Conservation (phyloP, 2,888 invertebrate species). For the Blastobasis lacticolella region DNA sequence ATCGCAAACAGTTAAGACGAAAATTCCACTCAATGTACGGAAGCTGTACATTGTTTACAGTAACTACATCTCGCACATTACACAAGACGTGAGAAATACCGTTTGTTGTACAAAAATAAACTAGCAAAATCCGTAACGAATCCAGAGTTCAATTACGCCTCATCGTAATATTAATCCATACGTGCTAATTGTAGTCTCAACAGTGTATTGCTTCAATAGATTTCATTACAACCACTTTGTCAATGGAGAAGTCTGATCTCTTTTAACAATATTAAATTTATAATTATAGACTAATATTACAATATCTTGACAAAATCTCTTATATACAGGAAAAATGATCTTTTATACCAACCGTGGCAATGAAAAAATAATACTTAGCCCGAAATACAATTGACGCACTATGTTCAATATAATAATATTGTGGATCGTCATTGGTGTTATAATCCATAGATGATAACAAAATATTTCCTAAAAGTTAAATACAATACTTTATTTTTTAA, state of each 20-base stretch:
- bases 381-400: conserved; percentile 7
- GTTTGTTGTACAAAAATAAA: no score
- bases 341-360: conserved; percentile 23
- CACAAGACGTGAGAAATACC: no score
- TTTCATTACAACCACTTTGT: conserved; percentile 50
- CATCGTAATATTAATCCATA: conserved; percentile 5
- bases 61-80: no score
- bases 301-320: conserved; percentile 30
- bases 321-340: conserved; percentile 27
- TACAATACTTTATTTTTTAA: conserved; percentile 17
- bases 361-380: neutral
- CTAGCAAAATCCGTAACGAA: no score
- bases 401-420: neutral
- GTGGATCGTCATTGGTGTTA: neutral
- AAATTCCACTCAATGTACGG: no score
- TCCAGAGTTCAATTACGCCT: neutral
- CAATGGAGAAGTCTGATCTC: conserved; percentile 41
- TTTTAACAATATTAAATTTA: conserved; percentile 40
- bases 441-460: conserved; percentile 18
- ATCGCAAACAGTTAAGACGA: no score
- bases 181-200: conserved; percentile 10
- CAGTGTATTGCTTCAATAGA: conserved; percentile 47
- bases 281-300: conserved; percentile 28
- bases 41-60: no score
- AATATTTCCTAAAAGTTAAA: conserved; percentile 26